Conservation (phyloP, 1,140 invertebrate species). For the Caenorhabditis elegans region DNA sequence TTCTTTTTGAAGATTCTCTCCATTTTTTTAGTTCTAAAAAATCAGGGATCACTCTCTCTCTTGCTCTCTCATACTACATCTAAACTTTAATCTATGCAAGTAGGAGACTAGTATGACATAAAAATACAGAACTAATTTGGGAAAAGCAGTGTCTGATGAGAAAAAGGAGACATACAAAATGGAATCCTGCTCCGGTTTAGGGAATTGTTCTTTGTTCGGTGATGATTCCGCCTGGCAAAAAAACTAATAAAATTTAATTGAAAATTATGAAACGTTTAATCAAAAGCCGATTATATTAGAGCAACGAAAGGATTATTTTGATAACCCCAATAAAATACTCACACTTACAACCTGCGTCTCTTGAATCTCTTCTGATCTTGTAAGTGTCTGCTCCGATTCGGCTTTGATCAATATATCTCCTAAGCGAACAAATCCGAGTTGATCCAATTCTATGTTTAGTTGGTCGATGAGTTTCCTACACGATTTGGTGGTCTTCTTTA, state of each 20-base stretch:
- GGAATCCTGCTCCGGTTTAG: neutral
- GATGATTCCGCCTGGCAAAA: too few species aligned
- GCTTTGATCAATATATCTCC: neutral
- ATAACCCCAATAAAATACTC: neutral
- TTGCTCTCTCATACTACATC: too few species aligned
- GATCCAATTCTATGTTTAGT: neutral
- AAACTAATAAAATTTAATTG: too few species aligned
- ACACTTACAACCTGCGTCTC: neutral
- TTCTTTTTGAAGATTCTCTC: neutral
- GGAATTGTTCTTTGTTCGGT: too few species aligned
- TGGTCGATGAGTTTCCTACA: neutral
- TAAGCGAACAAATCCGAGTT: neutral
- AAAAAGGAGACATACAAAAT: neutral
- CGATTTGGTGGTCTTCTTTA: neutral
- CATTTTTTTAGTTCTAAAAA: neutral
- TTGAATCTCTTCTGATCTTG: neutral
- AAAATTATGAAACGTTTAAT: too few species aligned
- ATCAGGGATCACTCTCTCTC: neutral
- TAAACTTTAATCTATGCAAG: too few species aligned
- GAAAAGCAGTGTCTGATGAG: neutral
- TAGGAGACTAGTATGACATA: too few species aligned
- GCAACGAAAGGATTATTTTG: neutral
- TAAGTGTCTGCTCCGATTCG: too few species aligned
- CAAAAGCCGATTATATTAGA: too few species aligned
- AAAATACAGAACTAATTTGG: neutral